phyloP scores from a whole-genome alignment of 2,797 vertebrate species.

The Clarias fuscus region DNA sequence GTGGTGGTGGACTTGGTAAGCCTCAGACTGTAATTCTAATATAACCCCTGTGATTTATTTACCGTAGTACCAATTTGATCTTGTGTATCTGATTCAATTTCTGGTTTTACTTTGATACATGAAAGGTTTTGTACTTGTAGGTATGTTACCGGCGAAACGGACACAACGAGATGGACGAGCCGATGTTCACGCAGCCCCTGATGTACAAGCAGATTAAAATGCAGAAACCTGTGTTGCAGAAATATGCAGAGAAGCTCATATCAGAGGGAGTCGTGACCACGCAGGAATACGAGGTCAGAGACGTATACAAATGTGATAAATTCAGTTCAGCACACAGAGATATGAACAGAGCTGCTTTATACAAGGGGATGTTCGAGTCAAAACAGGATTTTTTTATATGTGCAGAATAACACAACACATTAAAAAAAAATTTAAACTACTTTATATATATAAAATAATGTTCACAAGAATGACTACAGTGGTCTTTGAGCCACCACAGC shows the following conservation, averaged over 20 bases:
- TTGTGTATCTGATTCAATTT: not conserved
- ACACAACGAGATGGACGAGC: conserved; percentile 89
- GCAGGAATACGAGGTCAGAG: conserved; percentile 81
- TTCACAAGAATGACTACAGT: too few species aligned
- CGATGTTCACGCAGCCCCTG: conserved; percentile 88
- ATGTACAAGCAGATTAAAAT: conserved; percentile 92
- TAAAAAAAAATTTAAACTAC: too few species aligned
- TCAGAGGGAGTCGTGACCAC: conserved; percentile 83
- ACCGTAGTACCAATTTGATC: not conserved
- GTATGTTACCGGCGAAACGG: conserved; percentile 85
- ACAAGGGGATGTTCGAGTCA: too few species aligned
- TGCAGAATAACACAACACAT: too few species aligned
- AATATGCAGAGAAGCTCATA: conserved; percentile 83
- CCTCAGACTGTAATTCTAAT: not conserved
- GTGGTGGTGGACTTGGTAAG: conserved; percentile 88
- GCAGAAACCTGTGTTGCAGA: conserved; percentile 85
- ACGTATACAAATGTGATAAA: not conserved
- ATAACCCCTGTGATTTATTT: not conserved
- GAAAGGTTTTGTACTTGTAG: conserved; percentile 56
- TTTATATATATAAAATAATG: too few species aligned
- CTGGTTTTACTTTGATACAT: not conserved
- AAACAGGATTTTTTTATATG: too few species aligned
- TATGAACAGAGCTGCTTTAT: not conserved
- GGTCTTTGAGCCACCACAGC: too few species aligned
- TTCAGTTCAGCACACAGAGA: not conserved